These are phyloP conservation scores for Archilochus colubris DNA, from an alignment of 2,113 vertebrate genomes.

Conservation along the genomic window DNA sequence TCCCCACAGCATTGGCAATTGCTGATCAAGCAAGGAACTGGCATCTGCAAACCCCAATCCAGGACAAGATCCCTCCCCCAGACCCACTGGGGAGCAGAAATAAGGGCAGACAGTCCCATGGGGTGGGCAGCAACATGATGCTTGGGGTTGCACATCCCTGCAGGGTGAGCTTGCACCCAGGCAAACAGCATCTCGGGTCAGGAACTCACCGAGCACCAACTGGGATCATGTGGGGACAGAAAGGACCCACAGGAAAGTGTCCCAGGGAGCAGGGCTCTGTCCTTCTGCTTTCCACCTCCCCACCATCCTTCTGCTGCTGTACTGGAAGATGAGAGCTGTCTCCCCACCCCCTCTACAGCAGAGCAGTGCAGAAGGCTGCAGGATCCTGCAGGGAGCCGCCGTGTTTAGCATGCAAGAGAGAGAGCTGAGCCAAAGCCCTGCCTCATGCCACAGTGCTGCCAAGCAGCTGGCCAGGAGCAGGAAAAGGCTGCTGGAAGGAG, in stretches of 20 bases:
- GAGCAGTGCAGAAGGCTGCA: conserved; percentile 37
- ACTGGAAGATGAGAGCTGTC: not conserved
- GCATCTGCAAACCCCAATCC: accelerated
- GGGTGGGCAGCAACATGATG: accelerated
- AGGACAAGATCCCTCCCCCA: no score
- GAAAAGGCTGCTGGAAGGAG: not conserved
- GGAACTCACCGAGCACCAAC: accelerated
- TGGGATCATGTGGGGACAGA: accelerated
- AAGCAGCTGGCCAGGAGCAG: not conserved
- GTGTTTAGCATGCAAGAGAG: conserved; percentile 47
- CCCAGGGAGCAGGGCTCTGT: not conserved
- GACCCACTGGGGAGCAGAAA: not conserved
- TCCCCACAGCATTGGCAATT: accelerated
- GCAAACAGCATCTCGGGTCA: accelerated
- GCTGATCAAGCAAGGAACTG: not conserved
- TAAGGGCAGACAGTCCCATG: not conserved
- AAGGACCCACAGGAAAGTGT: accelerated
- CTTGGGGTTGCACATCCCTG: not conserved
- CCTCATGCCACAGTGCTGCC: not conserved
- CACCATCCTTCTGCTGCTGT: not conserved
- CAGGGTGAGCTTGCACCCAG: accelerated
- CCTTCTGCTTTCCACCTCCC: not conserved
- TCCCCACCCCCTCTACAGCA: conserved; percentile 56
- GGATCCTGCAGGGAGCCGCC: conserved; percentile 3
- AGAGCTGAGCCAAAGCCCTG: not conserved